Conservation (phyloP, 2,113 vertebrate species). For the Anhinga anhinga region DNA sequence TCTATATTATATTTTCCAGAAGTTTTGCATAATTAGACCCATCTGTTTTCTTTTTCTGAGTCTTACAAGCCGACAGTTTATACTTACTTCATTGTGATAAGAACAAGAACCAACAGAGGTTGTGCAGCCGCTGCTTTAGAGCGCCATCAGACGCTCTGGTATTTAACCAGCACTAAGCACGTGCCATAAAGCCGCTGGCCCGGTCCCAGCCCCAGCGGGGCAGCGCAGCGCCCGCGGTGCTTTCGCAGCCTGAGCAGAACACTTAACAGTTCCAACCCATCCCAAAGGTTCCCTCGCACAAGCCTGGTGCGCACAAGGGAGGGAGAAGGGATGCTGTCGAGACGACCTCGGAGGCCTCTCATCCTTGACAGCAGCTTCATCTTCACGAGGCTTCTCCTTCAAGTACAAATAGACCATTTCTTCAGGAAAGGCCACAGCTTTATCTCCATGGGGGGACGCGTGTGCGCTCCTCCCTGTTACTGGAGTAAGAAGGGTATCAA, state of each 20-base stretch:
- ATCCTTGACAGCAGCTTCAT: background rate
- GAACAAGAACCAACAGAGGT: background rate
- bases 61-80: background rate
- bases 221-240: background rate
- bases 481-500: rapidly evolving
- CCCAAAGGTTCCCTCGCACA: background rate
- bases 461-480: background rate
- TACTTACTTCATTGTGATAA: background rate
- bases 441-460: rapidly evolving
- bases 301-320: rapidly evolving
- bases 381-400: background rate
- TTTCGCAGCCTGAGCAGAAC: too few species aligned
- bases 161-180: background rate
- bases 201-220: background rate
- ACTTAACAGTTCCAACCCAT: too few species aligned
- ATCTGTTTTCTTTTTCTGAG: background rate
- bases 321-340: background rate
- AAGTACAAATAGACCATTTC: too few species aligned
- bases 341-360: rapidly evolving
- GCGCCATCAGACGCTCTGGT: background rate
- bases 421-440: background rate
- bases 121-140: background rate
- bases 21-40: background rate
- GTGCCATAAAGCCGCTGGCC: too few species aligned
- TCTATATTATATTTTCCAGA: background rate